Base-by-base conservation (phyloP, 2,888 invertebrate species). In the Beris morrisii region DNA sequence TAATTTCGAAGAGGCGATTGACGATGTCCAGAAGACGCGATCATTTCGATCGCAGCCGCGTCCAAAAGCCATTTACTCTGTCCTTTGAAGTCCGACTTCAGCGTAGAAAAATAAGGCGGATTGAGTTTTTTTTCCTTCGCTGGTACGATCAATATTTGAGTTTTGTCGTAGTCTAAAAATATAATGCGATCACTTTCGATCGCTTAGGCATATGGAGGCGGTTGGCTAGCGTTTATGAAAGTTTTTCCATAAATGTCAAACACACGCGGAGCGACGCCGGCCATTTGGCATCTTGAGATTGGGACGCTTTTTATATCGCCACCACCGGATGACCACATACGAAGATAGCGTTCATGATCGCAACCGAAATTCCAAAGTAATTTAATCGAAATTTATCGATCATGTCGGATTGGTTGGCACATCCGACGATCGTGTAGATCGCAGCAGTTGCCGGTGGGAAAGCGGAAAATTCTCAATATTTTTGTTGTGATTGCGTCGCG, bases 141-240 rank as follows among this genome's bases (percentile, higher is more conserved):
- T 31, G 59, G 52, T 50, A 38, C 61, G 52, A 43, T 56, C 38
- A 48, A 38, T 31, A 48, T 61, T 61, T 61, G 52, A 61, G 52
- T 61, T 22, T 61, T 61, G 61, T 61, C 61, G 61, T 61, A 50
- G 50, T 50, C 61, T 61, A 61, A 61, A 61, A 61, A 61, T 61
- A 61, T 38, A 61, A 22, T 22, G 1, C 61, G 61, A 61, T 50
- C 38, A 45, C 46, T 59, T 48, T 48, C 43, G 28, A 7, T 22
- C 57, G 28, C 44, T 45, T 7, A 22, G 44, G 44, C 57, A 28
- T 28, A 38, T 45, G 48, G n/a, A 31, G n/a, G 58, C 31, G 9
- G 22, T 31, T 46, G 22, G 58, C 46, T 48, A 13, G 28, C 61
- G 52, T 61, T 61, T 61, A 50, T 61, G 50, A 61, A 50, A 38